Base-by-base conservation (phyloP, 2,888 invertebrate genomes). In the Leptothorax acervorum region DNA sequence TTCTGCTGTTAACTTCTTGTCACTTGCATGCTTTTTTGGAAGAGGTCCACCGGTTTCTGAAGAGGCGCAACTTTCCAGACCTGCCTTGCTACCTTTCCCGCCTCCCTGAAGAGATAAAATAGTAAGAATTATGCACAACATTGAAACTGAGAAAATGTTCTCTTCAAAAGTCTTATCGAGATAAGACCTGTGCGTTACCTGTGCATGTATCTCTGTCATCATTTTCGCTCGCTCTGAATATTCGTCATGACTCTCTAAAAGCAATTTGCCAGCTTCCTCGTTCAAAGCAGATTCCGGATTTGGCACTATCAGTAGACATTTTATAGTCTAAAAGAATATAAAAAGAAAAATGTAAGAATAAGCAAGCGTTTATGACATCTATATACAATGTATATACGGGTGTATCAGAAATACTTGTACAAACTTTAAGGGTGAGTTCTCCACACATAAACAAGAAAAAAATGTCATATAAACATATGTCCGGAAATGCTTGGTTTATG, bases 261-360 rank as follows among this genome's bases (percentile, higher is more conserved):
- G 96, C 95, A 99, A 96, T 95, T 98, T 98, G 28, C 99, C 99
- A 82, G 99, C 99, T 95, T 99, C 99, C 94, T 99, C 99, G 95
- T 99, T 99, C 91, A 99, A 96, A 91, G 99, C 99, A 83, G 99
- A 99, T 95, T 99, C 99, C 8, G 99, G 97, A 96, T 99, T 99
- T 94, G 99, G 99, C 94, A 98, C 98, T 95, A 99, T 99, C 90
- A 99, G 96, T 94, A 99, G 96, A 96, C 99, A 99, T 96, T 98
- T 98, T 86, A 99, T 97, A 86, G 99, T 98, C 97, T 97, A 94
- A 94, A 45, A 23, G 95, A 95, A 93, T 88, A 79, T 88, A 85
- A 79, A 68, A 18, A 45, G 4, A 31, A 9, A 48, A 31, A 68
- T 0, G 1, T 68, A 48, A 60, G 70, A 73, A 53, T 53, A 60